Conservation (phyloP, 2,113 vertebrate species). For the Corythornis vintsioides region DNA sequence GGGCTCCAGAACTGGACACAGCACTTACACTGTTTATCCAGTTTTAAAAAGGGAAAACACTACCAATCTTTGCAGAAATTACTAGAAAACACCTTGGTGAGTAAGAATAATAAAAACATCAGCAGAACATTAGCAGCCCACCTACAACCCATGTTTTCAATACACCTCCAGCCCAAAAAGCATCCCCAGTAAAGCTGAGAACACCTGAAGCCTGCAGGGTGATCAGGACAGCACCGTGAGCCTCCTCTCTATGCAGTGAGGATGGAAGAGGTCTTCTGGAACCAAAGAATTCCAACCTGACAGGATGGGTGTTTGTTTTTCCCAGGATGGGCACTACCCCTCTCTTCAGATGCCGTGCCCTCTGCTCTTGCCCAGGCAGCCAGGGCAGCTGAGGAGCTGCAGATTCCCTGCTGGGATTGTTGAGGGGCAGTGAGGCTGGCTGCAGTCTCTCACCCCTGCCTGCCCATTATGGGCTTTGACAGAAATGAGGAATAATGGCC, state of each 20-base stretch:
- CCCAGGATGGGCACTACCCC: neutral
- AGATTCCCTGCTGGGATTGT: neutral
- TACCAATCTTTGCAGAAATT: neutral
- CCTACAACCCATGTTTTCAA: neutral
- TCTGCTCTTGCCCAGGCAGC: neutral
- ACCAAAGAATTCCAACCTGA: neutral
- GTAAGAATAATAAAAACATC: neutral
- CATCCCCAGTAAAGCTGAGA: neutral
- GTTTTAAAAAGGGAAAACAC: neutral
- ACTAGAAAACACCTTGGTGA: neutral
- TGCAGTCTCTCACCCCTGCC: conserved; percentile 18
- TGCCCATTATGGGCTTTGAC: neutral
- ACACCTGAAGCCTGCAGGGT: neutral
- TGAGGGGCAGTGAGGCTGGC: neutral
- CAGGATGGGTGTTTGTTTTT: neutral
- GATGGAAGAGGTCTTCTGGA: neutral
- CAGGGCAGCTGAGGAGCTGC: neutral
- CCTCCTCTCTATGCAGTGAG: neutral
- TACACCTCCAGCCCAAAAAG: neutral
- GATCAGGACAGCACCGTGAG: neutral
- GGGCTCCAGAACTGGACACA: too few species aligned
- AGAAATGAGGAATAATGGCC: conserved; percentile 24
- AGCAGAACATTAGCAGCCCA: neutral
- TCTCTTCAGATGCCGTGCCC: neutral
- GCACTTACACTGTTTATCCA: neutral